These are phyloP conservation scores for Podarcis muralis DNA, from an alignment of 2,113 vertebrate species.

Conservation along the genomic window DNA sequence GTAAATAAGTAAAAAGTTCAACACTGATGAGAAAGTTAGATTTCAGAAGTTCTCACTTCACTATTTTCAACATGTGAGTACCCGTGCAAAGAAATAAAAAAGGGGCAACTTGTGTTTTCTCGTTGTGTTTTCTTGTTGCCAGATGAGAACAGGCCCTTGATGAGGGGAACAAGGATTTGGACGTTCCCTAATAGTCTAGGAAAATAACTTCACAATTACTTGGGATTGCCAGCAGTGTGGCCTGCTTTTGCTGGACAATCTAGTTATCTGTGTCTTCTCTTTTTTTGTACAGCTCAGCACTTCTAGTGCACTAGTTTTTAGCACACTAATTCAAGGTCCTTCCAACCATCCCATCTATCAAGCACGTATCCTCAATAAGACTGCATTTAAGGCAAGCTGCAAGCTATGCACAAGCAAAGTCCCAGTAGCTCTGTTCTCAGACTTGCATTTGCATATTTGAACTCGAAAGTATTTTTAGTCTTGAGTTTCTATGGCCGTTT, in stretches of 20 bases:
- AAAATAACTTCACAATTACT: conserved; percentile 43
- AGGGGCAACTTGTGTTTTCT: background rate
- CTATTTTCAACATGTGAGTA: background rate
- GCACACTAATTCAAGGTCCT: background rate
- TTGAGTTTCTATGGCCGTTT: background rate
- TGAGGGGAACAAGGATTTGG: conserved; percentile 13
- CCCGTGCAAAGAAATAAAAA: background rate
- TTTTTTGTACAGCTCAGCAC: conserved; percentile 22
- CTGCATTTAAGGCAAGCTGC: conserved; percentile 19
- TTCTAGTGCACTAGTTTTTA: background rate
- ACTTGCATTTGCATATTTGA: conserved; percentile 13
- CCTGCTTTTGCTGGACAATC: conserved; percentile 3
- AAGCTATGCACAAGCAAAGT: background rate
- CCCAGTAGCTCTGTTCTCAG: conserved; percentile 16
- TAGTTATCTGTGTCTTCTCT: conserved; percentile 40
- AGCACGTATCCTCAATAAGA: background rate
- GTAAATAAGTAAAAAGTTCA: background rate
- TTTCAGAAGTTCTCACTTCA: background rate
- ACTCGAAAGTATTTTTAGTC: conserved; percentile 25
- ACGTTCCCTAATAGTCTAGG: conserved; percentile 24
- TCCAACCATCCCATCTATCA: conserved; percentile 18
- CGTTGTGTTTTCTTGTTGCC: no score
- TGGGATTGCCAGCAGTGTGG: background rate
- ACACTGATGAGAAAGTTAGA: background rate
- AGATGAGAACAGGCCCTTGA: background rate